Conservation (phyloP, 2,797 vertebrate species). For the Enteromius mattozi region DNA sequence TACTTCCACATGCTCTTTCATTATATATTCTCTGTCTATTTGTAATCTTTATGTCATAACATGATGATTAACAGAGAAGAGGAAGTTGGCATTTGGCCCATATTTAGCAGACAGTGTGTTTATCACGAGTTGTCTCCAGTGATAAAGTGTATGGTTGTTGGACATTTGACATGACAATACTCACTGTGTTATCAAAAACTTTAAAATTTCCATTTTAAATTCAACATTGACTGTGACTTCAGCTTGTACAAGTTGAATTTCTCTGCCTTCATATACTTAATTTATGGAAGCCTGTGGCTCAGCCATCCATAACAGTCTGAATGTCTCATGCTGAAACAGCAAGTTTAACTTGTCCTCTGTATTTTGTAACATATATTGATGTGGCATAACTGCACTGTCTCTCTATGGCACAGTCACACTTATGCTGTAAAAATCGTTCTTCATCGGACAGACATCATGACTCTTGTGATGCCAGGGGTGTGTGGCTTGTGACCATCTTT, state of each 20-base stretch:
- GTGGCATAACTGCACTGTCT: background rate
- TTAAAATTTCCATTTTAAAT: background rate
- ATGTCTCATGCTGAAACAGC: conserved; percentile 28
- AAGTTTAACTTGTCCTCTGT: conserved; percentile 11
- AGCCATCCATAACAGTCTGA: conserved; percentile 27
- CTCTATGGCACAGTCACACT: conserved; percentile 2
- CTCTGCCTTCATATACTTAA: background rate
- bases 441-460: background rate
- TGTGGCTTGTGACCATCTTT: conserved; percentile 55
- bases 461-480: conserved; percentile 8
- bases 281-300: conserved; percentile 22
- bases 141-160: background rate
- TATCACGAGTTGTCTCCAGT: conserved; percentile 23
- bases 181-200: background rate
- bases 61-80: background rate
- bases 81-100: conserved; percentile 37
- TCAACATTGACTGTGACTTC: background rate
- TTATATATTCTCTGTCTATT: background rate
- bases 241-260: background rate
- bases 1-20: background rate
- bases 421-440: background rate
- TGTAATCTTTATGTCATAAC: conserved; percentile 18
- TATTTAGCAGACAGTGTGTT: conserved; percentile 1
- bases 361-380: conserved; percentile 7
- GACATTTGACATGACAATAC: background rate